Base-by-base conservation (phyloP, 2,888 invertebrate genomes). In the Anticlea derivata region DNA sequence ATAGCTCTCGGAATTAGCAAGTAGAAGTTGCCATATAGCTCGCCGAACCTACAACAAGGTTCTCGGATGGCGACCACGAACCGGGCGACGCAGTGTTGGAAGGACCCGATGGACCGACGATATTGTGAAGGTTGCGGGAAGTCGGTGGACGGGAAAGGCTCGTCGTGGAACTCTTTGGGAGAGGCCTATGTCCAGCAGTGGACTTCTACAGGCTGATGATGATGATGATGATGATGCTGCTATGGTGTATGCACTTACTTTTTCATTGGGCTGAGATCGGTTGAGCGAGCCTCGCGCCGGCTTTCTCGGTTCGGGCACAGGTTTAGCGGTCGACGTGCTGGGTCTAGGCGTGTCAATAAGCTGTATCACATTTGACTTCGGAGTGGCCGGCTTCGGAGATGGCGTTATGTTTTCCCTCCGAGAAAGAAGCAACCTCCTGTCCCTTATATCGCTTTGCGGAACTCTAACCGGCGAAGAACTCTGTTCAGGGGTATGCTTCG, bases 331-430 rank as follows among this genome's bases (percentile, higher is more conserved):
- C 1, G 86, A 81, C 7, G 83, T 78, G 49, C 78, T 78, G 0
- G 83, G 62, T 61, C 75, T 82, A 4, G 86, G 85, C 4, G 83
- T 82, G 1, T 86, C 85, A 8, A 60, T 64, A 34, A 68, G 51
- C 38, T 68, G 75, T 22, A 61, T 35, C 7, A 57, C 63, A 27
- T 76, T 74, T 1, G 70, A 49, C 57, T 75, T 78, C 0, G 71
- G 63, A 5, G 73, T 33, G 60, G 61, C 52, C 0, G 58, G 46
- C 38, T 60, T 58, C 2, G 62, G 61, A 7, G 68, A 67, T 0
- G 77, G 75, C 12, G 75, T 70, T 60, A 67, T 71, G 38, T 76
- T 75, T 49, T 80, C 78, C 51, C 76, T 78, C 7, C 75, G 71
- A 7, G 72, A 65, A 22, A 63, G 63, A 11, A 73, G 47, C 7